Conservation (phyloP, 2,888 invertebrate genomes). For the Drosophila greeni region DNA sequence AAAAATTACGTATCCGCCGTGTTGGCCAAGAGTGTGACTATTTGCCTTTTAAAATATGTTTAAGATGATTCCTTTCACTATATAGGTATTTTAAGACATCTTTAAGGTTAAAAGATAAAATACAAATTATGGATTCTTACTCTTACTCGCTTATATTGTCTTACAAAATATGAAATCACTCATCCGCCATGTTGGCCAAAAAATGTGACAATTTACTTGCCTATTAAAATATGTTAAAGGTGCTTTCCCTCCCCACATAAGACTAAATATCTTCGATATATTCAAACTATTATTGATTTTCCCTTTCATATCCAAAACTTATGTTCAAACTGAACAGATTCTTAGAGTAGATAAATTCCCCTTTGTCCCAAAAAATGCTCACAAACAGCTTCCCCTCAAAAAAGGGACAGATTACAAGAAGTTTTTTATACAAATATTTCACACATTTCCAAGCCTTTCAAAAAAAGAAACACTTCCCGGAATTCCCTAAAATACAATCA, state of each 20-base stretch:
- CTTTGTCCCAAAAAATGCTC: neutral
- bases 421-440: neutral
- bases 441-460: conserved; percentile 3
- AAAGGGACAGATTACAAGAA: conserved; percentile 1
- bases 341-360: neutral
- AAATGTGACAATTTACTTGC: neutral
- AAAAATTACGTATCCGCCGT: neutral
- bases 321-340: neutral
- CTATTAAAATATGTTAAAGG: neutral
- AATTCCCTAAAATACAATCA: conserved; percentile 7
- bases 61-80: neutral
- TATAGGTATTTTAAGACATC: too few relatives aligned
- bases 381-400: too few relatives aligned
- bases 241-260: neutral
- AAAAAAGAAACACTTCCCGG: conserved; percentile 3
- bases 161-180: neutral
- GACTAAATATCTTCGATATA: too few relatives aligned
- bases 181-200: neutral
- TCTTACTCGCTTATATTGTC: too few relatives aligned
- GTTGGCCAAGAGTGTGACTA: neutral
- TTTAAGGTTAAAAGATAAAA: too few relatives aligned
- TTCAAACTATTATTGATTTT: neutral
- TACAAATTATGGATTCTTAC: too few relatives aligned
- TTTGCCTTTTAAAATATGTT: neutral
- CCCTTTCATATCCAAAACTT: too few relatives aligned